A percentile compares a stretch with the other conserved stretches of the same genome.
phyloP scores from a whole-genome alignment of 1,140 invertebrate species.

The Chelonus insularis region DNA sequence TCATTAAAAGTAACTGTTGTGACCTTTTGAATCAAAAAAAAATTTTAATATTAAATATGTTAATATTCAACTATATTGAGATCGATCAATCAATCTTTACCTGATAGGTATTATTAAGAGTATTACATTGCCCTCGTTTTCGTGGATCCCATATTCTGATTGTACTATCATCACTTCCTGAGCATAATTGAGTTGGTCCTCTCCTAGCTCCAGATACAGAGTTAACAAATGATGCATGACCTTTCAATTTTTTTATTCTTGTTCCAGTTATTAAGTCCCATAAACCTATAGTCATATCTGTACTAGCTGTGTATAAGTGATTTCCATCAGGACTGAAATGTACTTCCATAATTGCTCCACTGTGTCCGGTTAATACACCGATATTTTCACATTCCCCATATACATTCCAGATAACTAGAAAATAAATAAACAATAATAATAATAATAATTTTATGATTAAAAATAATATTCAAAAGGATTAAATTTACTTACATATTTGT shows the following conservation, averaged over 20 bases:
- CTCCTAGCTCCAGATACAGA: constrained; percentile 76
- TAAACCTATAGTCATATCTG: constrained; percentile 92
- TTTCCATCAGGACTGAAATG: constrained; percentile 94
- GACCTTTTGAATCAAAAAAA: constrained; percentile 57
- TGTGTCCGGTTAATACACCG: constrained; percentile 89
- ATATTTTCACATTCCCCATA: constrained; percentile 99
- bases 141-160: constrained; percentile 90
- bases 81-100: too few relatives aligned
- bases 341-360: constrained; percentile 94
- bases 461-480: constrained; percentile 18
- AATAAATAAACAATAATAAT: constrained; percentile 19
- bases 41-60: too few relatives aligned
- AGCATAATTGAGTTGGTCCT: constrained; percentile 87
- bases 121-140: constrained; percentile 76
- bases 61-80: too few relatives aligned
- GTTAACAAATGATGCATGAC: constrained; percentile 89
- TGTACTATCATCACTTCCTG: constrained; percentile 93
- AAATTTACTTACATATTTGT: constrained; percentile 83
- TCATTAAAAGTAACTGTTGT: constrained; percentile 95
- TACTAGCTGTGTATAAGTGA: constrained; percentile 88
- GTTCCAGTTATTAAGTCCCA: constrained; percentile 92
- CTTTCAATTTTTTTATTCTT: constrained; percentile 90
- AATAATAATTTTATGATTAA: background rate
- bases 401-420: constrained; percentile 92
- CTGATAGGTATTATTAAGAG: constrained; percentile 82